Evolutionary conservation across 2,797 vertebrate species (phyloP).

Genomic region (Paramormyrops hopkinsi): DNA sequence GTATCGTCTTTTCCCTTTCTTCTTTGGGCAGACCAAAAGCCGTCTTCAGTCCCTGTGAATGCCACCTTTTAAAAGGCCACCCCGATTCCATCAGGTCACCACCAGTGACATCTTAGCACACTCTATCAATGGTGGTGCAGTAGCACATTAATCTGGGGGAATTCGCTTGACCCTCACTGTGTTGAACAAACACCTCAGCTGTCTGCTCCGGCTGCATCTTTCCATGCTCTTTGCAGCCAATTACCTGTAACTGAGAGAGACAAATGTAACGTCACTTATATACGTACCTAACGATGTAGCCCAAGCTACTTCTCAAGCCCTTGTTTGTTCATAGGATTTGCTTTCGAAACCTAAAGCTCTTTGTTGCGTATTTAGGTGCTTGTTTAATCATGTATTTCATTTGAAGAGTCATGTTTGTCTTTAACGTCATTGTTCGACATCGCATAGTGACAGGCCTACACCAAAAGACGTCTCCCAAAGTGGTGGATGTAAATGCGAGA

Average conservation of each 20-base stretch:
- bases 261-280: background rate
- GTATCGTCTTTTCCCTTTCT: background rate
- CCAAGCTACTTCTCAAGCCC: background rate
- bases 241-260: background rate
- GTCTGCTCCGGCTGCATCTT: background rate
- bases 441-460: background rate
- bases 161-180: background rate
- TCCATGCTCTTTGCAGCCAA: background rate
- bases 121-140: background rate
- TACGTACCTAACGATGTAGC: background rate
- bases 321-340: background rate
- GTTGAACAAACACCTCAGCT: background rate
- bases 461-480: background rate
- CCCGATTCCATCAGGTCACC: background rate
- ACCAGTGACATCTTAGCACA: background rate
- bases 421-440: background rate
- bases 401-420: background rate
- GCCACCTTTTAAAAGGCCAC: background rate
- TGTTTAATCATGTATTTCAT: background rate
- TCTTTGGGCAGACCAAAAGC: background rate
- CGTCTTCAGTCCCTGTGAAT: background rate
- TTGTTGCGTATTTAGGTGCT: background rate
- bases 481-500: slow-evolving; percentile 14
- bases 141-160: background rate
- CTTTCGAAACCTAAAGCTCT: background rate